Percentiles rank a stretch among this genome's conserved stretches.
Evolutionary conservation across 2,797 vertebrate genomes (phyloP).

Genomic region (Chiloscyllium punctatum): DNA sequence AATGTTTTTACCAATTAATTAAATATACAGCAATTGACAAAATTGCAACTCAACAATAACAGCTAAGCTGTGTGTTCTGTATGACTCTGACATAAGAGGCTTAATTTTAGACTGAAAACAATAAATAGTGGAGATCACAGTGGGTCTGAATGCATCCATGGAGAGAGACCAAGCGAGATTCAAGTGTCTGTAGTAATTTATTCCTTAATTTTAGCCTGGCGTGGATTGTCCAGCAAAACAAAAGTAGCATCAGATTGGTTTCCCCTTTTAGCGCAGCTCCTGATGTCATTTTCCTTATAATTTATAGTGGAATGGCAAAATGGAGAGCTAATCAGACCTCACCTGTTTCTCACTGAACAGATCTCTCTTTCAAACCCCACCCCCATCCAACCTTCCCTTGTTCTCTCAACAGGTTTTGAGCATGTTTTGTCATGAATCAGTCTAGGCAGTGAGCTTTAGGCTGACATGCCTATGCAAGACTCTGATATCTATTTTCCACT

Average conservation of each 20-base stretch:
- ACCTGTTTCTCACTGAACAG: background rate
- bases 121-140: too few species aligned
- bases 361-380: background rate
- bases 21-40: background rate
- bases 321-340: background rate
- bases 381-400: background rate
- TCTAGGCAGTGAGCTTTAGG: background rate
- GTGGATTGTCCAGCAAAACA: background rate
- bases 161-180: too few species aligned
- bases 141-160: too few species aligned
- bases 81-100: background rate
- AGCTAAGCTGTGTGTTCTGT: background rate
- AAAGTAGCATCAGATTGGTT: background rate
- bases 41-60: background rate
- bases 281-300: background rate
- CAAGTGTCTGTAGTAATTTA: too few species aligned
- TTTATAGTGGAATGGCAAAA: background rate
- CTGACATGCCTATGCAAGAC: background rate
- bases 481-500: background rate
- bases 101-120: background rate
- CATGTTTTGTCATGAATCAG: background rate
- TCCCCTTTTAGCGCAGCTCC: background rate
- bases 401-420: background rate
- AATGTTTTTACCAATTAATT: background rate
- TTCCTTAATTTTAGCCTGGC: background rate